Evolutionary conservation across 2,888 invertebrate species (phyloP).

Genomic region (Balanococcus diminutus): DNA sequence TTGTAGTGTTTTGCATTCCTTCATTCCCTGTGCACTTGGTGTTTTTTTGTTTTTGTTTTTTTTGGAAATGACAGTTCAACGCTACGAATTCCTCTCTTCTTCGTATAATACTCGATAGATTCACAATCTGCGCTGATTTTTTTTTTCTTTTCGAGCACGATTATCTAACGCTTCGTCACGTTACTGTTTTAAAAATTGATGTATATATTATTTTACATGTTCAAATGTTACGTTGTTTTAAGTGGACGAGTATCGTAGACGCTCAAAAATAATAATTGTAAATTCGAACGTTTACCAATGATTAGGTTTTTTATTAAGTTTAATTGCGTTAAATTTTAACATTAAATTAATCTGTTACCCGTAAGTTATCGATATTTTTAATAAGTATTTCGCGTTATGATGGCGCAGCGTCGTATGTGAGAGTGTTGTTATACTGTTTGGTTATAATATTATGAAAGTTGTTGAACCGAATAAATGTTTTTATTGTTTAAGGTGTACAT

Average conservation of each 20-base stretch:
- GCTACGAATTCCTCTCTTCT: neutral
- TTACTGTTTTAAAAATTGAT: slow-evolving; percentile 25
- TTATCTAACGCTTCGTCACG: slow-evolving; percentile 13
- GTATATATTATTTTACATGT: slow-evolving; percentile 24
- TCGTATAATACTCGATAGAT: neutral
- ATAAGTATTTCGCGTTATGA: neutral
- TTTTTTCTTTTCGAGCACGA: neutral
- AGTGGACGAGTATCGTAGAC: slow-evolving; percentile 12
- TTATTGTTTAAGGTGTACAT: slow-evolving; percentile 3
- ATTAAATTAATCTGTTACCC: slow-evolving; percentile 34
- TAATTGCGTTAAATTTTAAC: slow-evolving; percentile 34
- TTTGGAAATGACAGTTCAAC: neutral
- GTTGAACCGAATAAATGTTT: slow-evolving; percentile 38
- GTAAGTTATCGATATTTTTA: slow-evolving; percentile 31
- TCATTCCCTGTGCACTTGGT: slow-evolving; percentile 42
- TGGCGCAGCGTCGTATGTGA: neutral
- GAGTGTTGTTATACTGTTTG: neutral
- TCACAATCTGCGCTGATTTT: neutral
- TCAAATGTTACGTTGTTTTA: slow-evolving; percentile 30
- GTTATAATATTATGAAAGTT: neutral
- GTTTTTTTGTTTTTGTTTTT: too few species aligned
- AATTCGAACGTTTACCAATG: slow-evolving; percentile 2
- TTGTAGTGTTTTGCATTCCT: slow-evolving; percentile 56
- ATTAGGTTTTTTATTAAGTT: slow-evolving; percentile 24
- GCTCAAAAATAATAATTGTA: slow-evolving; percentile 40